Evolutionary conservation across 1,140 invertebrate species (phyloP).

Genomic region (Bombus impatiens): DNA sequence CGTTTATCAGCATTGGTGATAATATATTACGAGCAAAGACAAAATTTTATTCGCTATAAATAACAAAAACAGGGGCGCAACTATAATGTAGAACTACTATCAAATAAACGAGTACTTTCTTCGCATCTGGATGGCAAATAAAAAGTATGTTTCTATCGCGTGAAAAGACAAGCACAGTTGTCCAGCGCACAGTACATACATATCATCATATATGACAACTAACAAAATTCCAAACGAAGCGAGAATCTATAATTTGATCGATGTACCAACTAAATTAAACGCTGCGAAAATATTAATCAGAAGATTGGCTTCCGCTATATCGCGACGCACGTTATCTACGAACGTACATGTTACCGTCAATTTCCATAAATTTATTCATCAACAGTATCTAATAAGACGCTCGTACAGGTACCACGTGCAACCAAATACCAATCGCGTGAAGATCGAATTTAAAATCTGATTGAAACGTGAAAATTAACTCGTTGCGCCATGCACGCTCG

Average conservation of each 20-base stretch:
- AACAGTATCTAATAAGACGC: too few species aligned
- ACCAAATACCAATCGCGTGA: not conserved
- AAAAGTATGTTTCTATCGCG: not conserved
- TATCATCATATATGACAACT: not conserved
- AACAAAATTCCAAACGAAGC: not conserved
- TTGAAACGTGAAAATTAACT: not conserved
- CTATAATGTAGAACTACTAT: not conserved
- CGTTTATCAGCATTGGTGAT: not conserved
- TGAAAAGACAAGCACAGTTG: not conserved
- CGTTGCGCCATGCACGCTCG: slow-evolving; percentile 9
- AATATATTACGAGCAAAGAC: too few species aligned
- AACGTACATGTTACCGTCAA: not conserved
- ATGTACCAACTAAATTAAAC: not conserved
- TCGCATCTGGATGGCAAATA: not conserved
- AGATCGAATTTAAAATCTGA: too few species aligned
- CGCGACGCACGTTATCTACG: not conserved
- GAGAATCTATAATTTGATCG: not conserved
- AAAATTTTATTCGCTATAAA: not conserved
- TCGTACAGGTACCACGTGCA: not conserved
- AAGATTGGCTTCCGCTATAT: not conserved
- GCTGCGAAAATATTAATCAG: too few species aligned
- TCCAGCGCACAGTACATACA: not conserved
- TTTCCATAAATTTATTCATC: not conserved
- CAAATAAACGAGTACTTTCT: not conserved
- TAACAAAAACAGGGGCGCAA: not conserved